A percentile compares a stretch with the other conserved stretches of the same genome.
phyloP scores from a whole-genome alignment of 1,140 invertebrate genomes.

The Mamestra configurata region DNA sequence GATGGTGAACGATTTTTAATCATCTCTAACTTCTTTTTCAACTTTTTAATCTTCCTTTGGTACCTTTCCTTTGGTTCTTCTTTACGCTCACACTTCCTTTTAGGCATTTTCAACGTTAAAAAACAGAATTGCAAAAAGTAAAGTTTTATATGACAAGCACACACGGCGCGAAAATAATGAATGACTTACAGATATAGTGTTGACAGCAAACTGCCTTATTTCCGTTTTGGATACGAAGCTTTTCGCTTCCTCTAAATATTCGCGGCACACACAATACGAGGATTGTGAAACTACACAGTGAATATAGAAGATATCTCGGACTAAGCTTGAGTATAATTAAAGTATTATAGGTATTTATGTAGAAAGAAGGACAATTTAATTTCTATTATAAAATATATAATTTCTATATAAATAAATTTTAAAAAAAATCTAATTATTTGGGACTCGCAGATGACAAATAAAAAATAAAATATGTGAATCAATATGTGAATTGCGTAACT shows the following conservation, averaged over 20 bases:
- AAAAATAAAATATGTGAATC: no score
- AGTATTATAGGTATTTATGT: no score
- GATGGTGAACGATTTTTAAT: not conserved
- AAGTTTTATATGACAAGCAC: constrained; percentile 37
- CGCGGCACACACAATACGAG: constrained; percentile 1
- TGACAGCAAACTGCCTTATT: not conserved
- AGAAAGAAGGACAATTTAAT: no score
- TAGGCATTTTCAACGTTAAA: not conserved
- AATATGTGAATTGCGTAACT: no score
- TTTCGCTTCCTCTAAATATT: not conserved
- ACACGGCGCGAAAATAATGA: constrained; percentile 25
- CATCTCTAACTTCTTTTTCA: constrained; percentile 3
- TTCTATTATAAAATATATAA: no score
- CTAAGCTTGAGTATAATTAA: constrained; percentile 5
- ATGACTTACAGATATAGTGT: constrained; percentile 13
- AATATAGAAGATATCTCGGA: constrained; percentile 20
- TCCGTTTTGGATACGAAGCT: constrained; percentile 10
- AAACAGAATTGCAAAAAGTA: not conserved
- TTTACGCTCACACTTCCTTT: not conserved
- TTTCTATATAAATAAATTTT: no score
- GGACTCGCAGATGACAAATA: no score
- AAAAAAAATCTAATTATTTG: no score
- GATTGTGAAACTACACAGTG: not conserved
- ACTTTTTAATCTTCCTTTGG: constrained; percentile 4
- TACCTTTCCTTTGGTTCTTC: constrained; percentile 14